Evolutionary conservation across 2,113 vertebrate species (phyloP), one percentile per base, ranked within the genome.

Genomic region (Sylvietta virens): DNA sequence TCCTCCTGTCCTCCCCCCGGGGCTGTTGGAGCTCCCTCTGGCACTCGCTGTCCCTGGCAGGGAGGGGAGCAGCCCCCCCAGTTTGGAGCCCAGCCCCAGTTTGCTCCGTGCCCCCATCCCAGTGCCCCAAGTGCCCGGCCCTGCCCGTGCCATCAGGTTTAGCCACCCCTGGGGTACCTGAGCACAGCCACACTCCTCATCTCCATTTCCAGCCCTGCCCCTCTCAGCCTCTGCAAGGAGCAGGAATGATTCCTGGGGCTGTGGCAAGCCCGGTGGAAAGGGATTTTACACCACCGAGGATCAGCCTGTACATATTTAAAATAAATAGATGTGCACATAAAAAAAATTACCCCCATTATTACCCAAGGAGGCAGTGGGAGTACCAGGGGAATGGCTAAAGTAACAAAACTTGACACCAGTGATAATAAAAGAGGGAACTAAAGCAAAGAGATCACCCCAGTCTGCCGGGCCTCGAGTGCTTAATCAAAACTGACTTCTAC

Each of bases 401-500:
- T 79, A 77, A 87, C 95, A 96, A 94, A 94, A 97, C 93, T 92
- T 95, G 92, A 97, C 94, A 95, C 69, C 37, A 26, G 96, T 82
- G 97, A 92, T 97, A 98, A 97, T 97, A 96, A 96, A 98, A 88
- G 95, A 96, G 95, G 91, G 88, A 90, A 79, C 87, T 89, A 97
- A 97, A 97, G 97, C 95, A 93, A 94, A 97, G 97, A 97, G 97
- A 97, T 97, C 96, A 94, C 90, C 95, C 90, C 89, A 37, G 60
- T 79, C 97, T 97, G 96, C 94, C 7, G 77, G 76, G 70, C 91
- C 98, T 93, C 56, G 56, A 97, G 92, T 79, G 82, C 97, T 98
- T 98, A 97, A 98, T 98, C 98, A 98, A 98, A 98, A 95, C 93
- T 98, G 97, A 98, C 98, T 98, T 96, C 96, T 95, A 85, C 96